A percentile compares a stretch with the other conserved stretches of the same genome.
phyloP scores from a whole-genome alignment of 2,113 vertebrate genomes.

The Eurypyga helias region DNA sequence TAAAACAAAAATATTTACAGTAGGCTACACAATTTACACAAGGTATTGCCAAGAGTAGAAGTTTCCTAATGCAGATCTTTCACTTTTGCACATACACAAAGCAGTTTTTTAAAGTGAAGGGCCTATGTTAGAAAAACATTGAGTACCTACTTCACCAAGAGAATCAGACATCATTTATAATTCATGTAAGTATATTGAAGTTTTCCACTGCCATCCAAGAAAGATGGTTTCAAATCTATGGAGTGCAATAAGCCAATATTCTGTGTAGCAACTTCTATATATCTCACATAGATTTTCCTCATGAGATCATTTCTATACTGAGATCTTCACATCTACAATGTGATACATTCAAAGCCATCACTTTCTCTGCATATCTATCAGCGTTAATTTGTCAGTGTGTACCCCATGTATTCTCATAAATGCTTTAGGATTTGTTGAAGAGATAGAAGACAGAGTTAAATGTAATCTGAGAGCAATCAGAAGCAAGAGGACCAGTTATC shows the following conservation, averaged over 20 bases:
- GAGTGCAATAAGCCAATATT: slow-evolving; percentile 80
- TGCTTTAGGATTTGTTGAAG: slow-evolving; percentile 23
- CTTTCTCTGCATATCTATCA: slow-evolving; percentile 40
- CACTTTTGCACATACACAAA: slow-evolving; percentile 11
- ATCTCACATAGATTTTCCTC: slow-evolving; percentile 72
- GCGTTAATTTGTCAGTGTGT: slow-evolving; percentile 40
- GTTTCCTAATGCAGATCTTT: slow-evolving; percentile 49
- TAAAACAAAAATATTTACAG: slow-evolving; percentile 22
- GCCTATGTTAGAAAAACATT: slow-evolving; percentile 53
- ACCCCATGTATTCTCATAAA: slow-evolving; percentile 20
- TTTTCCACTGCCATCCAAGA: slow-evolving; percentile 74
- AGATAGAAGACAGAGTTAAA: slow-evolving; percentile 1
- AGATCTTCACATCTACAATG: slow-evolving; percentile 49
- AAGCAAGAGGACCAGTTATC: background rate
- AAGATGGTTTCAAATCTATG: slow-evolving; percentile 76
- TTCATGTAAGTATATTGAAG: slow-evolving; percentile 86
- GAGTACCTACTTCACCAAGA: slow-evolving; percentile 62
- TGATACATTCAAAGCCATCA: slow-evolving; percentile 50
- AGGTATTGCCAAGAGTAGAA: background rate
- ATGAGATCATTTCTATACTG: slow-evolving; percentile 64
- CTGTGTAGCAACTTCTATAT: slow-evolving; percentile 78
- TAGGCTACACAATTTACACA: slow-evolving; percentile 3
- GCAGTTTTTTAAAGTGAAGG: slow-evolving; percentile 40
- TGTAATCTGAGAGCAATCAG: background rate
- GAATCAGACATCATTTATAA: slow-evolving; percentile 84